Evolutionary conservation across 2,797 vertebrate genomes (phyloP), one percentile per base, ranked within the genome.

Genomic region (Zalophus californianus): DNA sequence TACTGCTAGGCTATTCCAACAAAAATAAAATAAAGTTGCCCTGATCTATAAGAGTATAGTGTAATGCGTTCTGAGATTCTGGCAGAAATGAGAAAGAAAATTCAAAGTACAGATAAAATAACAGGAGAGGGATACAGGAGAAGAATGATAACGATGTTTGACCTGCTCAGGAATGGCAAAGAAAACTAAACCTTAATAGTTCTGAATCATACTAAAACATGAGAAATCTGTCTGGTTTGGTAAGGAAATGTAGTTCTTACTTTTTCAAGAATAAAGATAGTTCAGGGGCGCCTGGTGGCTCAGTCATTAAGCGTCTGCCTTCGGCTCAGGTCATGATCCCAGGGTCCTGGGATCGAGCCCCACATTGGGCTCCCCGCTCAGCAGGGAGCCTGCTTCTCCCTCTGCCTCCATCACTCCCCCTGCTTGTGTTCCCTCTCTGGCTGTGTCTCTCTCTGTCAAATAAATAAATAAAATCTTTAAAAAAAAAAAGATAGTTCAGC

Each of bases 11-110:
- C 92, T 85, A 56, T 86, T 85, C 32, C 4, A 93, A 3, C 1
- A 89, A 86, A 94, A 84, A 91, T 68, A 86, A 94, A 84, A 89
- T 78, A 89, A 68, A 5, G n/a, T 93, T 21, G 4, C 16, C 52
- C 6, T 23, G 8, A 50, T 54, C 13, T 82, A 29, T 27, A 79
- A 44, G 8, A 85, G 93, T 77, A 60, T 88, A 75, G 64, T 87
- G 50, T 41, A 54, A 66, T 32, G 7, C 68, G 16, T 92, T 91
- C 15, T 84, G 62, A 88, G 9, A 73, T 44, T 54, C 38, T 79
- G 35, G 41, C 7, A 93, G 20, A 92, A 88, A 75, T 52, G 9
- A 94, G 5, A 90, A 84, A 72, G 12, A 58, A 70, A 92, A n/a
- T 44, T 20, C 29, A 95, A 96, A 90, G 12, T 12, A 58, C 20